Percentiles rank a stretch among this genome's conserved stretches.
Evolutionary conservation across 2,797 vertebrate genomes (phyloP).

Genomic region (Halcyon smyrnensis): DNA sequence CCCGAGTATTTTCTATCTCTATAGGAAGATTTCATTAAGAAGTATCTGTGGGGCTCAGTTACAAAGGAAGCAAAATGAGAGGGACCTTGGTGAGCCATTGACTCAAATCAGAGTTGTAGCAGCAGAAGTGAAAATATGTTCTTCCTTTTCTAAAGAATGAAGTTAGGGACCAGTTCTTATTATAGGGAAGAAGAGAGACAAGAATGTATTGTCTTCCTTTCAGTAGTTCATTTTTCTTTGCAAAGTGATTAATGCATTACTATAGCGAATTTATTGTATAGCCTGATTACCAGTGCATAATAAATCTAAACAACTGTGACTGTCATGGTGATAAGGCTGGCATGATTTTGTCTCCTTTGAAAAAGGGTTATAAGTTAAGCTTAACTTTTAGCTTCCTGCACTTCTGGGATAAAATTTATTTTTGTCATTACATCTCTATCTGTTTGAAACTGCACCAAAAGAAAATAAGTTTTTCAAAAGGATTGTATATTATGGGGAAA

Average conservation of each 20-base stretch:
- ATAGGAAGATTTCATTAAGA: not conserved
- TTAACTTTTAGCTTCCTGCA: conserved; percentile 65
- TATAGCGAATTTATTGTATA: conserved; percentile 80
- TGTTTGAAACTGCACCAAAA: conserved; percentile 60
- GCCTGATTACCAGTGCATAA: conserved; percentile 80
- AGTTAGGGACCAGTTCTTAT: conserved; percentile 52
- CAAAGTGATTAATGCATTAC: conserved; percentile 81
- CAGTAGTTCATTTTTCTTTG: conserved; percentile 78
- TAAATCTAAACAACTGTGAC: conserved; percentile 81
- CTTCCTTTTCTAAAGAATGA: conserved; percentile 50
- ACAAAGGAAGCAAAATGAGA: not conserved
- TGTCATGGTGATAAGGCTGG: conserved; percentile 74
- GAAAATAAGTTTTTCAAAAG: conserved; percentile 48
- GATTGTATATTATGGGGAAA: conserved; percentile 14
- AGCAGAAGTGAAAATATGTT: conserved; percentile 35
- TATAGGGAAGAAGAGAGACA: not conserved
- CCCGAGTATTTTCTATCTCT: not conserved
- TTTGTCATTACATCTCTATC: conserved; percentile 52
- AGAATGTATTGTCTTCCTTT: conserved; percentile 78
- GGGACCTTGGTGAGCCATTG: conserved; percentile 18
- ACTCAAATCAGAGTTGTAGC: not conserved
- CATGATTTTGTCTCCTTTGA: conserved; percentile 70
- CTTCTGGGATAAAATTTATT: conserved; percentile 69
- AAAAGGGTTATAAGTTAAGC: conserved; percentile 75
- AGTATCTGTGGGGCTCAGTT: not conserved